These are phyloP conservation scores for Bergia sp. DNA, from an alignment of 92 coral and sea anemone species.

Conservation along the genomic window DNA sequence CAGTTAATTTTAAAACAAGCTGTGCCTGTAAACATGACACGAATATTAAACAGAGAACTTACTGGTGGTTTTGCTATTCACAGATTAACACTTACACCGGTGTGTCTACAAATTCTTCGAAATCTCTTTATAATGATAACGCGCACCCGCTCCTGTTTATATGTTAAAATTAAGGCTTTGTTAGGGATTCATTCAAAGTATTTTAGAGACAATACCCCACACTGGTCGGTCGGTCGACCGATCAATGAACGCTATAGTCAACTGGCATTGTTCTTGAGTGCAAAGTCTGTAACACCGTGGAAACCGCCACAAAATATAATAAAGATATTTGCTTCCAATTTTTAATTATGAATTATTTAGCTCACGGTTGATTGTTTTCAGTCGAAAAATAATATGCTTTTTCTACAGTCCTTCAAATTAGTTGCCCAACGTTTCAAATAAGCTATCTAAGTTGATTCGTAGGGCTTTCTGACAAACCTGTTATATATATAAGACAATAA, in stretches of 20 bases:
- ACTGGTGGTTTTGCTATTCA: constrained; percentile 29
- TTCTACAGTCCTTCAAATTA: background rate
- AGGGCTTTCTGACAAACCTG: background rate
- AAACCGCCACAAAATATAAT: background rate
- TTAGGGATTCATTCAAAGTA: background rate
- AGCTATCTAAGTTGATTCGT: background rate
- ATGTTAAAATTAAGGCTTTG: constrained; percentile 9
- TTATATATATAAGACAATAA: background rate
- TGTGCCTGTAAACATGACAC: background rate
- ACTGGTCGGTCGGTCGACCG: background rate
- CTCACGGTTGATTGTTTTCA: background rate
- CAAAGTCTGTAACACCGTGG: background rate
- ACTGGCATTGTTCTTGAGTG: background rate
- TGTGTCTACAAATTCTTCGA: constrained; percentile 13
- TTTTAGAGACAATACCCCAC: background rate
- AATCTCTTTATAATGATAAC: background rate
- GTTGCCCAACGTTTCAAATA: too few relatives aligned
- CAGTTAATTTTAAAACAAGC: background rate
- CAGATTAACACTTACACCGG: constrained; percentile 17
- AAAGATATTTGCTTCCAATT: background rate
- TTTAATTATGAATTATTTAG: background rate
- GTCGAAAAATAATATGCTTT: background rate
- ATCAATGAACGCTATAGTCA: background rate
- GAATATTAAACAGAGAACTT: constrained; percentile 5
- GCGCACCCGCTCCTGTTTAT: constrained; percentile 15